phyloP scores from a whole-genome alignment of 1,140 invertebrate species.

The Cephus cinctus region DNA sequence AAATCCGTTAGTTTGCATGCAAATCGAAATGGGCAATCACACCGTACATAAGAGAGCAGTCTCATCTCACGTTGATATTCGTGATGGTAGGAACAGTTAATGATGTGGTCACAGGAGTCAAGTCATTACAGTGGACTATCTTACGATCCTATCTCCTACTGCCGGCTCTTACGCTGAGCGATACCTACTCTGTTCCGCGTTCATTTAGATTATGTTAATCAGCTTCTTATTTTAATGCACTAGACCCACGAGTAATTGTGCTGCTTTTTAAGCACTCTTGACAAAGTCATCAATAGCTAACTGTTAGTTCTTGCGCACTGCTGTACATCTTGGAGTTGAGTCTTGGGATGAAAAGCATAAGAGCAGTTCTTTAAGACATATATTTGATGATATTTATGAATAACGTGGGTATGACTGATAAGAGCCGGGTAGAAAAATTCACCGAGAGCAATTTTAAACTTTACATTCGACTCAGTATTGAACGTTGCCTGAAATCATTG shows the following conservation, averaged over 20 bases:
- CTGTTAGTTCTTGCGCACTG: too few relatives aligned
- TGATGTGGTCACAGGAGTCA: conserved; percentile 31
- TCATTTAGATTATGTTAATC: conserved; percentile 30
- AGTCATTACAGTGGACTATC: conserved; percentile 31
- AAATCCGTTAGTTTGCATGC: too few relatives aligned
- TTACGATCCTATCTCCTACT: conserved; percentile 27
- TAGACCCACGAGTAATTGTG: conserved; percentile 14
- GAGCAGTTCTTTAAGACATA: too few relatives aligned
- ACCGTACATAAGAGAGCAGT: conserved; percentile 11
- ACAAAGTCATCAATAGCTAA: conserved; percentile 24
- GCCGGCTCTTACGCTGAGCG: conserved; percentile 20
- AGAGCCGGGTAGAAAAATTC: too few relatives aligned
- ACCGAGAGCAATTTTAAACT: not conserved
- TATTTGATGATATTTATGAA: too few relatives aligned
- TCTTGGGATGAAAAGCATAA: too few relatives aligned
- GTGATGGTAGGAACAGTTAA: conserved; percentile 21
- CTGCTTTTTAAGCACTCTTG: conserved; percentile 17
- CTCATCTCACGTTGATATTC: not conserved
- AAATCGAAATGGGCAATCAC: too few relatives aligned
- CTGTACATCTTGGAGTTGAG: too few relatives aligned
- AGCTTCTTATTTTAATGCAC: conserved; percentile 28
- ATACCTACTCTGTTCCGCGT: conserved; percentile 17
- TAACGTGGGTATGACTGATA: too few relatives aligned
- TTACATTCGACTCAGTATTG: not conserved
- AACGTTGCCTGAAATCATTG: conserved; percentile 20